Evolutionary conservation across 2,797 vertebrate genomes (phyloP), one percentile per base, ranked within the genome.

Genomic region (Gallinago solitaria): DNA sequence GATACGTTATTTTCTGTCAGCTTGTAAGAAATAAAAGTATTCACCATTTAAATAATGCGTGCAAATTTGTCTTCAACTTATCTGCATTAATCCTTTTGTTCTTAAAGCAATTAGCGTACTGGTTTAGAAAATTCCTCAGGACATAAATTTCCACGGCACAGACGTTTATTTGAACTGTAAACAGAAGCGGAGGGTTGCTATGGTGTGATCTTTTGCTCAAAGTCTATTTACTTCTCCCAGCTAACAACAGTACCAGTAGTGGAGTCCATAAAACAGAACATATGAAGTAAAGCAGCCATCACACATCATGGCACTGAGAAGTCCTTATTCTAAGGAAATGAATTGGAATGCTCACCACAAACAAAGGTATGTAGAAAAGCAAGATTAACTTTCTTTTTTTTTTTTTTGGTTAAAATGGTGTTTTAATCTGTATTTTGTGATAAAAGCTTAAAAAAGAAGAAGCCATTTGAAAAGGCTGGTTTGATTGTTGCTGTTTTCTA

Each of bases 171-270:
- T 93, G 82, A 94, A 91, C 76, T 11, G 21, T 89, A 96, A 96
- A 95, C 88, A 92, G 83, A 95, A 84, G 90, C 82, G 18, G 61
- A 81, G 82, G 83, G 93, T 97, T 97, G 95, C 94, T 76, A 97
- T 97, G 97, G 89, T 48, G 59, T 86, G 43, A 70, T 78, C 68
- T 61, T 87, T 78, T 96, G 61, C 89, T 93, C 83, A 33, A 86
- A 82, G 68, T 80, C 79, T 87, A 80, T 96, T 95, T 95, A 95
- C 53, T 90, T 87, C 48, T 94, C 45, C 32, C 63, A 67, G 85
- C 64, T 82, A 90, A 91, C 81, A 96, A 88, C 84, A 84, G 71
- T 54, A 64, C 75, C 74, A 57, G 47, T 19, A 85, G 71, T 28
- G 53, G 28, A 90, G 51, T 32, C 51, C 61, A 54, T 47, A 84